Evolutionary conservation across 2,113 vertebrate genomes (phyloP).

Genomic region (Hassar affinis): DNA sequence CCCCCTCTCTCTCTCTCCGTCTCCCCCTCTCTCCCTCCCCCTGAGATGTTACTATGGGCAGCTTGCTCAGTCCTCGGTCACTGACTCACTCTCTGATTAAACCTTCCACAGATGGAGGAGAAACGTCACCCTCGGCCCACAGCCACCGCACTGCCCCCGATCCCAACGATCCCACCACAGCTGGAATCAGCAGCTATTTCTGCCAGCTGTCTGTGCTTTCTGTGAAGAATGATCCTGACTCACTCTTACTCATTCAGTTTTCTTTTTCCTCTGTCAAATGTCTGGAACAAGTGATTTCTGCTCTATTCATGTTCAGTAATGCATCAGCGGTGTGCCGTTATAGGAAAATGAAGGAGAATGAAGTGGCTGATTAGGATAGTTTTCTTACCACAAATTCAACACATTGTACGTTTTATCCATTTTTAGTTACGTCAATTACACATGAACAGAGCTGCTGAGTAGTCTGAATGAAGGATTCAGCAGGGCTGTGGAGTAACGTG

Average conservation of each 20-base stretch:
- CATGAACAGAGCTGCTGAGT: no score
- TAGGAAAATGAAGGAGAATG: no score
- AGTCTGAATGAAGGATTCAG: no score
- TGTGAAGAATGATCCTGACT: slow-evolving; percentile 24
- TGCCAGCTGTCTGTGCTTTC: slow-evolving; percentile 23
- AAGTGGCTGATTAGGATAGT: no score
- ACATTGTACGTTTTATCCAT: no score
- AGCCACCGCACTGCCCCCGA: slow-evolving; percentile 37
- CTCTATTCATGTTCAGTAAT: not conserved
- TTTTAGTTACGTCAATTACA: no score
- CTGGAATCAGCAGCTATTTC: slow-evolving; percentile 18
- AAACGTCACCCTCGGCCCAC: slow-evolving; percentile 42
- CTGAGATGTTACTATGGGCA: not conserved
- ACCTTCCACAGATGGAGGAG: slow-evolving; percentile 39
- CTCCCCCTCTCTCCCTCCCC: not conserved
- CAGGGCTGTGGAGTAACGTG: no score
- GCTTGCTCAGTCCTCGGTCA: not conserved
- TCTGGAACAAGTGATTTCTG: not conserved
- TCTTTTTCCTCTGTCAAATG: not conserved
- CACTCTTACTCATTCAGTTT: not conserved
- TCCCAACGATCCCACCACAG: slow-evolving; percentile 8
- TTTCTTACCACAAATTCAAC: no score
- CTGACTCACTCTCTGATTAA: slow-evolving; percentile 28
- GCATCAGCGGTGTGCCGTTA: no score
- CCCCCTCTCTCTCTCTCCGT: no score